phyloP scores from a whole-genome alignment of 2,888 invertebrate species.

The Diarsia dahlii region DNA sequence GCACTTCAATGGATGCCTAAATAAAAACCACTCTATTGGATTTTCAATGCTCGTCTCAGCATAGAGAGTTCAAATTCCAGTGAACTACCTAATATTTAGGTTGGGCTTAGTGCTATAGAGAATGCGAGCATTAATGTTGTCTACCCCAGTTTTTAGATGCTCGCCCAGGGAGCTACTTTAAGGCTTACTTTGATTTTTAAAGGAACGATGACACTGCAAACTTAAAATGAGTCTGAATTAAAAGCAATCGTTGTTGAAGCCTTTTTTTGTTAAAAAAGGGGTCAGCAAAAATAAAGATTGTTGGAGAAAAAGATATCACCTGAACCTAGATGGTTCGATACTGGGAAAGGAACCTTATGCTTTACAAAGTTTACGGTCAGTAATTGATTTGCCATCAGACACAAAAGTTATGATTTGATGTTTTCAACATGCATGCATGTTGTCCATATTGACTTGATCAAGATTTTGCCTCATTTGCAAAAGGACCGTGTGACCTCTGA shows the following conservation, averaged over 20 bases:
- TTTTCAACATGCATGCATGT: neutral
- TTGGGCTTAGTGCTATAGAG: neutral
- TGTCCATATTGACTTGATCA: neutral
- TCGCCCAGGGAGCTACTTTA: conserved; percentile 13
- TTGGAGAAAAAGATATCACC: neutral
- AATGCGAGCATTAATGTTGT: conserved; percentile 31
- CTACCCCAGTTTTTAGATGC: conserved; percentile 19
- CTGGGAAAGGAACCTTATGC: neutral
- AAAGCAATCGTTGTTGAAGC: conserved; percentile 7
- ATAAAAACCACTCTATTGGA: neutral
- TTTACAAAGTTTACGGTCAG: neutral
- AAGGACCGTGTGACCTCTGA: neutral
- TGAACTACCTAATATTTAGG: neutral
- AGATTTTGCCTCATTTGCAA: neutral
- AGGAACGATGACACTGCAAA: conserved; percentile 27
- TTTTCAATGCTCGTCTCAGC: neutral
- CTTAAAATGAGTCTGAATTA: conserved; percentile 24
- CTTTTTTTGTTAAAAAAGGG: neutral
- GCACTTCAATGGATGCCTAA: neutral
- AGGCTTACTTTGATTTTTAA: conserved; percentile 29
- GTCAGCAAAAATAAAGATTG: neutral
- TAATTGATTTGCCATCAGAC: neutral
- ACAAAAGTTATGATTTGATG: neutral
- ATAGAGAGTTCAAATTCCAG: neutral
- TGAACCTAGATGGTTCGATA: neutral